Evolutionary conservation across 1,140 invertebrate genomes (phyloP), one percentile per base, ranked within the genome.

Genomic region (Stenopsyche tienmushanensis): DNA sequence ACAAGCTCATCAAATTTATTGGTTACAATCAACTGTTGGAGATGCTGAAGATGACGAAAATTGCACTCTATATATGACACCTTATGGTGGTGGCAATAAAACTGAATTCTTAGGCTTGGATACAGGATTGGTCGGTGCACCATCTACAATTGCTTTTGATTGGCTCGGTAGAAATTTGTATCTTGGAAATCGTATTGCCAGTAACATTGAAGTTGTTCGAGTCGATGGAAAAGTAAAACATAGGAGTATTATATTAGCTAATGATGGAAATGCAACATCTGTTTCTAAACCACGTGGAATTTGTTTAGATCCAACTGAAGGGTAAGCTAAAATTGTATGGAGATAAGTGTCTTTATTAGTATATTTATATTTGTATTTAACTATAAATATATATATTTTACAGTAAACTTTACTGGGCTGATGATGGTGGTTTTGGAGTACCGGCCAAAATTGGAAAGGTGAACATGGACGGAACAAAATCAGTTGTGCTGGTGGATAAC

Each of bases 101-200:
- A 91, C 90, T 0, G 87, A 91, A 72, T 91, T 98, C 73, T 83
- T 96, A 0, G 86, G 85, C 72, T 72, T 84, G 0, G 90, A 93
- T 62, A 85, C 85, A 3, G 93, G 94, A 5, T 86, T 97, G 25
- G 89, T 97, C 23, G 96, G 96, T 0, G 88, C 93, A 0, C 93
- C 96, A 0, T 93, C 93, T 44, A 86, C 92, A 0, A 86, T 99
- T 25, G 96, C 96, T 0, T 92, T 97, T 73, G 97, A 99, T 75
- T 98, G 96, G 96, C 82, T 98, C 24, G 95, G 96, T 7, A 82
- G 95, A 39, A 99, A 99, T 78, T 75, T 99, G 5, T 98, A 92
- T 73, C 89, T 98, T 71, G 96, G 94, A 9, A 98, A 98, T 73
- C 86, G 90, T 17, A 84, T 90, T 41, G 92, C 93, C 8, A 92